Percentiles rank a stretch among this genome's conserved stretches.
Conservation (phyloP, 2,888 invertebrate genomes). For the Fragum whitleyi region DNA sequence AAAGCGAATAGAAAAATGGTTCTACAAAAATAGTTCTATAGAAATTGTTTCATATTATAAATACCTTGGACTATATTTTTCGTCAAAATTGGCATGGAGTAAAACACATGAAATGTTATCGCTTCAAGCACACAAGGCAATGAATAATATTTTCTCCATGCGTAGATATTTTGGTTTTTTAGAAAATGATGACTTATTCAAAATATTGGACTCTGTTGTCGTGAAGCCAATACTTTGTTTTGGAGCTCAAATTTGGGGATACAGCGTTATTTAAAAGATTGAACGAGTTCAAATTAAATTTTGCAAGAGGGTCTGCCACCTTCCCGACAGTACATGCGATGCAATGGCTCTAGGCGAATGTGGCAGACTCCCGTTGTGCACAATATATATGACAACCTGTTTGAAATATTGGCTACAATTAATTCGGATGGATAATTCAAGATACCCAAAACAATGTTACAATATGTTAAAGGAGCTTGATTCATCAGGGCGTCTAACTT, state of each 20-base stretch:
- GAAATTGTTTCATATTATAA: constrained; percentile 20
- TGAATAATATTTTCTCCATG: neutral
- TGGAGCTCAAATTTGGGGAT: constrained; percentile 23
- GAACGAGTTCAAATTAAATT: constrained; percentile 23
- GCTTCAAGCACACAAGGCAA: too few relatives aligned
- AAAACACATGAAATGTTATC: neutral
- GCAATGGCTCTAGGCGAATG: constrained; percentile 1
- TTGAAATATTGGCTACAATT: constrained; percentile 34
- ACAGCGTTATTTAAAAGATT: neutral
- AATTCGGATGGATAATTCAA: constrained; percentile 13
- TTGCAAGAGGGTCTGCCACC: constrained; percentile 14
- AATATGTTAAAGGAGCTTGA: constrained; percentile 22
- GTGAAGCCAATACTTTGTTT: constrained; percentile 12
- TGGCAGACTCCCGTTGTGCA: too few relatives aligned
- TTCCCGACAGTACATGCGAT: constrained; percentile 4
- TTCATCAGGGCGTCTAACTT: constrained; percentile 12
- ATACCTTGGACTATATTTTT: constrained; percentile 27
- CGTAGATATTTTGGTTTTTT: neutral
- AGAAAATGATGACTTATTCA: neutral
- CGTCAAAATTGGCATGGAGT: constrained; percentile 8
- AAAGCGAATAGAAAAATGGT: constrained; percentile 21
- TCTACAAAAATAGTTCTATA: neutral
- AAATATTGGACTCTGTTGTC: constrained; percentile 21
- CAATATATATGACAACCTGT: constrained; percentile 16
- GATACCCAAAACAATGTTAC: constrained; percentile 34